Percentiles rank a stretch among this genome's conserved stretches.
Conservation (phyloP, 2,888 invertebrate species). For the Horisme vitalbata region DNA sequence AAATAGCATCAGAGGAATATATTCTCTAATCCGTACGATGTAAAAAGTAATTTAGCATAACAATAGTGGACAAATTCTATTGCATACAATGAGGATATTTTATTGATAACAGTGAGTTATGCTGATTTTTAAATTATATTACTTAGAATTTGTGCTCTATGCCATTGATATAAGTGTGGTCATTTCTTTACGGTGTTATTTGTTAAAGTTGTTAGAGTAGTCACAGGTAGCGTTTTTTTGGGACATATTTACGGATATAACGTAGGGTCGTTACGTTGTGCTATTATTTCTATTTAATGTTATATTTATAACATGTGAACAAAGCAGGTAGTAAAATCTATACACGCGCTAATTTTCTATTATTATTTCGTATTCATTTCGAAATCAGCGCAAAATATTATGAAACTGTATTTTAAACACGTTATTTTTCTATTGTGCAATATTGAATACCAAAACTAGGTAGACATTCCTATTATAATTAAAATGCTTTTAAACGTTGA, state of each 20-base stretch:
- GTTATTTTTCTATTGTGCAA: too few species aligned
- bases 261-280: conserved; percentile 59
- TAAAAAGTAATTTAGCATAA: conserved; percentile 27
- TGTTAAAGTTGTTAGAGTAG: conserved; percentile 30
- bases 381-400: too few species aligned
- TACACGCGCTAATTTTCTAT: neutral
- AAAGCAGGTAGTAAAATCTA: conserved; percentile 54
- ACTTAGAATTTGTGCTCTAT: conserved; percentile 26
- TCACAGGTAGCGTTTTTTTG: conserved; percentile 66
- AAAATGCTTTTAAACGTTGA: too few species aligned
- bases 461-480: too few species aligned
- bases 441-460: too few species aligned
- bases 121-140: conserved; percentile 6
- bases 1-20: conserved; percentile 27
- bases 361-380: too few species aligned
- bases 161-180: conserved; percentile 4
- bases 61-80: conserved; percentile 34
- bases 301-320: conserved; percentile 48
- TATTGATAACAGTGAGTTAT: conserved; percentile 20
- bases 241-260: conserved; percentile 55
- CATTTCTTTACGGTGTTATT: conserved; percentile 9
- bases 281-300: conserved; percentile 58
- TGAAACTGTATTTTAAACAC: too few species aligned
- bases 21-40: conserved; percentile 17
- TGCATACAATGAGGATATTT: conserved; percentile 42